Evolutionary conservation across 1,140 invertebrate genomes (phyloP), one percentile per base, ranked within the genome.

Genomic region (Teleopsis dalmanni): DNA sequence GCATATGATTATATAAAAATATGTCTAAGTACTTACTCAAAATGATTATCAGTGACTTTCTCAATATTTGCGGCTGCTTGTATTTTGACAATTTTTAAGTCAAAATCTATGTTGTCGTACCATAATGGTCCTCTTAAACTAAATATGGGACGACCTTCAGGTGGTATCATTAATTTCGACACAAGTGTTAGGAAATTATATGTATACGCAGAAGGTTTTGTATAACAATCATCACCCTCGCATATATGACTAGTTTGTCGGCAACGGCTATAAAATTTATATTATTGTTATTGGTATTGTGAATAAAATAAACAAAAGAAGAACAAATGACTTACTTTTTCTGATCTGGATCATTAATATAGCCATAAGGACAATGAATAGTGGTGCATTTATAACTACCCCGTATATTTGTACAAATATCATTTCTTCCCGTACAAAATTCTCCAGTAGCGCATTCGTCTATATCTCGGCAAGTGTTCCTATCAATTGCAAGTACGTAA

Each of bases 141-240:
- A 69, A 95, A 95, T 2, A 97, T 72, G 0, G 48, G 48, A 5
- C 78, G 75, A 5, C 80, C 84, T 50, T 69, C 73, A 2, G 73
- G 60, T 0, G 88, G 82, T 7, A 95, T 77, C 21, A 82, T 81
- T 14, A 93, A 72, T 65, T 90, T 88, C 41, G 88, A 87, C 0
- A 88, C 83, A 55, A 96, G 85, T 0, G 88, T 89, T 51, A 96
- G 85, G 69, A 88, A 96, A 72, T 94, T 94, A 74, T 84, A 93
- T 5, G 89, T 91, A 60, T 86, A 87, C 42, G 86, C 84, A 14
- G 88, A 80, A 0, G 92, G 90, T 57, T 81, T 79, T 7, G 79
- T 80, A 9, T 85, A 74, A 56, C 91, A 95, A 55, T 92, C 87
- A 19, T 78, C 75, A 2, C 79, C 67, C 10, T 74, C 76, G 58